phyloP scores from a whole-genome alignment of 2,113 vertebrate species.

The Muntiacus muntjak region DNA sequence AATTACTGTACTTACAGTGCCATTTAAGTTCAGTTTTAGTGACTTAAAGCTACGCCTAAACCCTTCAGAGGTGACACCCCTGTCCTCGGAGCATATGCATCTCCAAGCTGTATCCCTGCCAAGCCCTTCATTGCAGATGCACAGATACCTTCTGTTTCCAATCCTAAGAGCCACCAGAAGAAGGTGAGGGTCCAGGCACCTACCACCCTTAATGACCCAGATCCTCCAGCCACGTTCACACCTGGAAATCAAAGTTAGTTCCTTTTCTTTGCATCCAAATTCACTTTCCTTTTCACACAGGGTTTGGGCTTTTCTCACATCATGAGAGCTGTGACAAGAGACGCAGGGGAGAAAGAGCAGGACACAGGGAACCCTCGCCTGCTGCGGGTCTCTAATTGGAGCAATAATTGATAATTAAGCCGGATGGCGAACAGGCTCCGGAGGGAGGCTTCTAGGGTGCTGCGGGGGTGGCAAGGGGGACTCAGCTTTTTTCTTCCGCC shows the following conservation, averaged over 20 bases:
- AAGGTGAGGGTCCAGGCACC: neutral
- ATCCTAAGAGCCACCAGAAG: neutral
- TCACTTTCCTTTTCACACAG: constrained; percentile 5
- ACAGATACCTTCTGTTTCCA: neutral
- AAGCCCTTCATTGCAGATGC: rapidly evolving
- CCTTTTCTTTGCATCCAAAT: neutral
- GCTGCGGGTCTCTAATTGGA: constrained; percentile 46
- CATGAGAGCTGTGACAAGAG: neutral
- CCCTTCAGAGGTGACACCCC: neutral
- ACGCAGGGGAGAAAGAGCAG: neutral
- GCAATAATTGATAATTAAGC: constrained; percentile 52
- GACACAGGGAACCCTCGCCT: constrained; percentile 48
- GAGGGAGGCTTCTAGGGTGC: neutral
- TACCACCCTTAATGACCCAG: neutral
- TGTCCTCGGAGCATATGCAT: rapidly evolving
- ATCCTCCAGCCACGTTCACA: neutral
- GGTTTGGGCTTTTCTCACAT: neutral
- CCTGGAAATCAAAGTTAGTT: neutral
- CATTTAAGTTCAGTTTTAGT: neutral
- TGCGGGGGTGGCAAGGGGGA: neutral
- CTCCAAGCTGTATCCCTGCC: neutral
- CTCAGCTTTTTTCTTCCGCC: constrained; percentile 7
- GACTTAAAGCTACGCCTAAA: neutral
- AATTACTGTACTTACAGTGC: neutral
- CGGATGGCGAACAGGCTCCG: constrained; percentile 12